phyloP scores from a whole-genome alignment of 2,113 vertebrate species.

The Nannobrachium achirus region DNA sequence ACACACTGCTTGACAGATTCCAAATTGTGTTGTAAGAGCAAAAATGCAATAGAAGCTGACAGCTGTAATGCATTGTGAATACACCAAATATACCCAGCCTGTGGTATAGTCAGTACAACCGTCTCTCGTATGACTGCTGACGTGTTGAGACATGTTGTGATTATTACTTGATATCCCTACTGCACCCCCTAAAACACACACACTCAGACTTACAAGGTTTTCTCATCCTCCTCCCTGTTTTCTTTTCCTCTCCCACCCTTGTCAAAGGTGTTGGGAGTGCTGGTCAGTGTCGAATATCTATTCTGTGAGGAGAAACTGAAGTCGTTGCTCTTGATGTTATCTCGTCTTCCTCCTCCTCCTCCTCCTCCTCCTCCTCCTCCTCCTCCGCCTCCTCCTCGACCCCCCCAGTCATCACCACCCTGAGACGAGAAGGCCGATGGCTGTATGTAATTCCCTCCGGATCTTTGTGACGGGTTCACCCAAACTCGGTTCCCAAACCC shows the following conservation, averaged over 20 bases:
- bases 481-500: slow-evolving; percentile 80
- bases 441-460: slow-evolving; percentile 80
- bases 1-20: too few relatives aligned
- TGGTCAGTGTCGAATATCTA: slow-evolving; percentile 75
- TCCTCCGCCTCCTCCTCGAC: slow-evolving; percentile 63
- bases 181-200: neutral
- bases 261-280: slow-evolving; percentile 47
- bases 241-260: slow-evolving; percentile 67
- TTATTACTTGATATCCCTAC: too few relatives aligned
- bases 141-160: too few relatives aligned
- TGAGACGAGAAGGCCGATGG: slow-evolving; percentile 83
- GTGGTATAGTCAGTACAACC: too few relatives aligned
- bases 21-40: too few relatives aligned
- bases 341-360: slow-evolving; percentile 70
- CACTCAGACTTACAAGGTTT: slow-evolving; percentile 83
- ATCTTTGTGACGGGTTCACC: slow-evolving; percentile 81
- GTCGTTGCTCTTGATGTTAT: slow-evolving; percentile 58
- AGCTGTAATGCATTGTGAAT: too few relatives aligned
- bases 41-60: too few relatives aligned
- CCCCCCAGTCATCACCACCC: slow-evolving; percentile 63
- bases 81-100: too few relatives aligned
- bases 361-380: slow-evolving; percentile 66
- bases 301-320: slow-evolving; percentile 81
- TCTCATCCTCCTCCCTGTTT: slow-evolving; percentile 82
- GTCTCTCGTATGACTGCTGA: too few relatives aligned